Evolutionary conservation across 2,797 vertebrate species (phyloP), one percentile per base, ranked within the genome.

Genomic region (Muraenolepis orangiensis): DNA sequence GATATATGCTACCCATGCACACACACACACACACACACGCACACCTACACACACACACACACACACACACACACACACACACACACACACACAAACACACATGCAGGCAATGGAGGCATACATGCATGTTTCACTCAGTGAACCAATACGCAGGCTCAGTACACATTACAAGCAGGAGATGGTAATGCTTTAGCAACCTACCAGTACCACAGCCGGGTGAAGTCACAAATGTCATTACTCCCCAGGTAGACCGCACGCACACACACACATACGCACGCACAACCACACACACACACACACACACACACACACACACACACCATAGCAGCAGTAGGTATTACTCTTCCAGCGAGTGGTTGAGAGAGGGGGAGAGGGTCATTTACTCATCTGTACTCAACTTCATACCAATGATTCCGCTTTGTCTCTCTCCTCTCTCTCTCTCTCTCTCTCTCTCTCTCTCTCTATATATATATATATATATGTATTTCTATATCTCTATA

Each of bases 321-420:
- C 74, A 73, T 70, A 34, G 70, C 20, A 61, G 70, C 10, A 67
- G 73, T 66, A 75, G 66, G 81, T 80, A 76, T 84, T 82, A 77
- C 69, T 78, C 70, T 81, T 64, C 66, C 72, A 70, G 74, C 46
- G 72, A 68, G 66, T n/a, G 18, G 16, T 4, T 1, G 72, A 29
- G 76, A 84, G 77, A 82, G n/a, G n/a, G n/a, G n/a, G n/a, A n/a
- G 77, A 74, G 79, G 80, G 70, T 80, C 80, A 81, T 82, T 87
- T 80, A 81, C 78, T 81, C 81, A 81, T 82, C 73, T 79, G 80
- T 46, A 67, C 66, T 34, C 69, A n/a, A n/a, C 23, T 23, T 23
- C 51, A 57, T 23, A 12, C 32, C 6, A 32, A 38, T n/a, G 20
- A 20, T 69, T 26, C 0, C 20, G 12, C 18, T 23, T 5, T n/a